Conservation (phyloP, 2,888 invertebrate species). For the Parelbella ahira region DNA sequence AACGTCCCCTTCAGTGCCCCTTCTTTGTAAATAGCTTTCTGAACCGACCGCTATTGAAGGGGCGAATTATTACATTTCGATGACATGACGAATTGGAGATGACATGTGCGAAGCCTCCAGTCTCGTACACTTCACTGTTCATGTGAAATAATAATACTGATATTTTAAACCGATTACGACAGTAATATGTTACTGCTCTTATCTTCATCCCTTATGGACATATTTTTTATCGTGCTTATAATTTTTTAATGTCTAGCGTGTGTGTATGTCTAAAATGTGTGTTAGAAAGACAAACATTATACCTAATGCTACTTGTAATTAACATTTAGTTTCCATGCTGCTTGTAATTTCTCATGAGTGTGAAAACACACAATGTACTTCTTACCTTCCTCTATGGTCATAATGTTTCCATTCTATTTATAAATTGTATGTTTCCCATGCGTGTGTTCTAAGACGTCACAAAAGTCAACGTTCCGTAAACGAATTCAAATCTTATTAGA, state of each 20-base stretch:
- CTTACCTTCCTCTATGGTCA: too few species aligned
- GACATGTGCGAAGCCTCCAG: constrained; percentile 43
- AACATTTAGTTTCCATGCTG: too few species aligned
- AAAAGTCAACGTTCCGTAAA: constrained; percentile 8
- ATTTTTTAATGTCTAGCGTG: background rate
- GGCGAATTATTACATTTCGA: constrained; percentile 74
- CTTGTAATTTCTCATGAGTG: too few species aligned
- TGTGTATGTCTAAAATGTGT: too few species aligned
- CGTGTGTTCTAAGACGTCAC: background rate
- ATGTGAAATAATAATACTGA: background rate
- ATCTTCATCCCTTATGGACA: too few species aligned
- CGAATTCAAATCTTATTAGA: constrained; percentile 10
- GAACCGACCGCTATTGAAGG: constrained; percentile 46
- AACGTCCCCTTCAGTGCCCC: constrained; percentile 47
- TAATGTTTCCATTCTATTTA: too few species aligned
- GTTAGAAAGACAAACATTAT: too few species aligned
- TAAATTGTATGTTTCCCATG: too few species aligned
- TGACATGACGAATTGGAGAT: constrained; percentile 73
- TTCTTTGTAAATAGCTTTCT: constrained; percentile 70
- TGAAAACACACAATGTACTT: too few species aligned
- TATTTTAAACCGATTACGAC: background rate
- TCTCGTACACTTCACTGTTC: background rate
- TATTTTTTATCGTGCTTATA: too few species aligned
- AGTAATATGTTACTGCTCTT: too few species aligned
- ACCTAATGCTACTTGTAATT: too few species aligned